phyloP scores from a whole-genome alignment of 2,113 vertebrate genomes.

The Cynocephalus volans region DNA sequence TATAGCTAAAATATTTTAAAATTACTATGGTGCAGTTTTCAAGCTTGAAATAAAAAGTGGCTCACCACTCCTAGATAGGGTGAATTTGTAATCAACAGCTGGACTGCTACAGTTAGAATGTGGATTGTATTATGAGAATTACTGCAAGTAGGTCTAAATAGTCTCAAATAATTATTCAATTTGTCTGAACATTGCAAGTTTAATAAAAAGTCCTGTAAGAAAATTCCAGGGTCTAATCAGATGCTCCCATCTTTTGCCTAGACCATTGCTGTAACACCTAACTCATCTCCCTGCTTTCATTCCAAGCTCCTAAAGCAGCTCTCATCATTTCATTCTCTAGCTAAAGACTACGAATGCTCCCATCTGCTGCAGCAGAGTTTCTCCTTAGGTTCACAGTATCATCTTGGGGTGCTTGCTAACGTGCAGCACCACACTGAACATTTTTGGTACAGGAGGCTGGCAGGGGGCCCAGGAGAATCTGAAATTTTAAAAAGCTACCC shows the following conservation, averaged over 20 bases:
- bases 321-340: neutral
- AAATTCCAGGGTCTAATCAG: neutral
- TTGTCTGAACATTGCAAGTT: conserved; percentile 3
- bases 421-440: neutral
- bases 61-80: neutral
- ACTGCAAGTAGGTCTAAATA: neutral
- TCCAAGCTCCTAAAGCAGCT: neutral
- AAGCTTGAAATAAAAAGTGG: conserved; percentile 55
- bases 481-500: neutral
- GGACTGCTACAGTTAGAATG: neutral
- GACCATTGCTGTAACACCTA: neutral
- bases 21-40: neutral
- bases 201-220: neutral
- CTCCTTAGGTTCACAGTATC: neutral
- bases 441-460: neutral
- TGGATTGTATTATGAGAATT: neutral
- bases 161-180: neutral
- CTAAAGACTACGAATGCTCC: no score
- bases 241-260: neutral
- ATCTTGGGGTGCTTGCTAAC: neutral
- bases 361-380: neutral
- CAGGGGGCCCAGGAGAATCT: neutral
- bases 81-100: conserved; percentile 20
- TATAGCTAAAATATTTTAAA: conserved; percentile 59
- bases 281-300: neutral